Evolutionary conservation across 2,113 vertebrate species (phyloP).

Genomic region (Microcebus lehilahytsara): DNA sequence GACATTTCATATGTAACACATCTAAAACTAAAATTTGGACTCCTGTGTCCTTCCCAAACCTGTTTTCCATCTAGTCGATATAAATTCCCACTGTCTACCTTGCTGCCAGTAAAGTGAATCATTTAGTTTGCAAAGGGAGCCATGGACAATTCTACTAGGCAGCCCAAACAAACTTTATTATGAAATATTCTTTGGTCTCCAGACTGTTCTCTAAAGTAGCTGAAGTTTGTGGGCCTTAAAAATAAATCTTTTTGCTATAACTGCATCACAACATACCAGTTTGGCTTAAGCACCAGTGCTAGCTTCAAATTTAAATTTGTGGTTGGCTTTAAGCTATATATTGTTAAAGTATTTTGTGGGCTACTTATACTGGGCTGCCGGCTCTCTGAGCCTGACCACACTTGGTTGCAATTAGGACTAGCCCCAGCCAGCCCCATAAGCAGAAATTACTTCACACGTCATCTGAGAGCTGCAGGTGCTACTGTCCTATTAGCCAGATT

Average conservation of each 20-base stretch:
- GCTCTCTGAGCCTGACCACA: not conserved
- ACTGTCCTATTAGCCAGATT: not conserved
- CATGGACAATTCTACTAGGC: not conserved
- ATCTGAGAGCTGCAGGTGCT: not conserved
- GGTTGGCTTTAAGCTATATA: not conserved
- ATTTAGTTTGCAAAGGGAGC: not conserved
- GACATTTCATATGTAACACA: not conserved
- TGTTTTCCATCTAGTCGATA: not conserved
- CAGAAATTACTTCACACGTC: not conserved
- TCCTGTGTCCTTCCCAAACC: not conserved
- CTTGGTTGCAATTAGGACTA: not conserved
- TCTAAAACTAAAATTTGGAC: not conserved
- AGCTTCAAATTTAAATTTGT: not conserved
- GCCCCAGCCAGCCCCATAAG: too few relatives aligned
- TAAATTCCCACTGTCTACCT: not conserved
- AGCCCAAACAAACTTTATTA: not conserved
- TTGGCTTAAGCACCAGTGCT: not conserved
- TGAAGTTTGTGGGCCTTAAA: not conserved
- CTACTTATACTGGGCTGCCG: not conserved
- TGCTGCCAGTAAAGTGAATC: not conserved
- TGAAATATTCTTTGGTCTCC: not conserved
- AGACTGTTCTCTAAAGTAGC: not conserved
- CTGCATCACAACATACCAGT: not conserved
- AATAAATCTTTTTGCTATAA: not conserved
- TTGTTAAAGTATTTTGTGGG: conserved; percentile 13